Base-by-base conservation (phyloP, 1,140 invertebrate genomes). In the Drosophila hydei region DNA sequence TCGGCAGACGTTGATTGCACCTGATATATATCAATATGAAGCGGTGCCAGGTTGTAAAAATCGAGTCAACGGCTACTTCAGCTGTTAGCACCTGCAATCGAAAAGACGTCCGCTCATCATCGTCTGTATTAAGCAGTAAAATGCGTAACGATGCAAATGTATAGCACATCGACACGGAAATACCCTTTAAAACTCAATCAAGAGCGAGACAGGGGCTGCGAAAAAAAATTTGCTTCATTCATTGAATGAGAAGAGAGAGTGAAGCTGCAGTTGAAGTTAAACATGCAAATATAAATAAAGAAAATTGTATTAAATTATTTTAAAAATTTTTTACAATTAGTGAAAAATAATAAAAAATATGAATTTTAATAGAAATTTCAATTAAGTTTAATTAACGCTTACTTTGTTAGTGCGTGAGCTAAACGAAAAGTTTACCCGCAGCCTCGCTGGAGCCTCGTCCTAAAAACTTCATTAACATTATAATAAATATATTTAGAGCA, bases 61-160 rank as follows among this genome's bases (percentile, higher is more conserved):
- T 51, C 23, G 54, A 55, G 40, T 65, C 52, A 73, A n/a, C 33
- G 21, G 40, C 63, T 58, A 62, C 61, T 54, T 27, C 69, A 67
- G 47, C 62, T 61, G 51, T 75, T 75, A 67, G 69, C 69, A 75
- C 73, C 73, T 75, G 73, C 73, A 72, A 75, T 72, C 69, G 73
- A 61, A 42, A 38, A 55, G 52, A 45, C 56, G 60, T 65, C 61
- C 59, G 42, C 51, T 45, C 42, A 56, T 38, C 47, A 50, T 47
- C 30, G 42, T n/a, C 36, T 74, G 58, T 70, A 74, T 67, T 74
- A 74, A 74, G 72, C 69, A 64, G 59, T 64, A 79, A 79, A 55
- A 33, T 56, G 71, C 52, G 30, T 51, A 60, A 30, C 42, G 48
- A 23, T 14, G 21, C n/a, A 42, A 30, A 72, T 33, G 61, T 8